Evolutionary conservation across 2,797 vertebrate species (phyloP).

Genomic region (Hippopotamyrus pictus): DNA sequence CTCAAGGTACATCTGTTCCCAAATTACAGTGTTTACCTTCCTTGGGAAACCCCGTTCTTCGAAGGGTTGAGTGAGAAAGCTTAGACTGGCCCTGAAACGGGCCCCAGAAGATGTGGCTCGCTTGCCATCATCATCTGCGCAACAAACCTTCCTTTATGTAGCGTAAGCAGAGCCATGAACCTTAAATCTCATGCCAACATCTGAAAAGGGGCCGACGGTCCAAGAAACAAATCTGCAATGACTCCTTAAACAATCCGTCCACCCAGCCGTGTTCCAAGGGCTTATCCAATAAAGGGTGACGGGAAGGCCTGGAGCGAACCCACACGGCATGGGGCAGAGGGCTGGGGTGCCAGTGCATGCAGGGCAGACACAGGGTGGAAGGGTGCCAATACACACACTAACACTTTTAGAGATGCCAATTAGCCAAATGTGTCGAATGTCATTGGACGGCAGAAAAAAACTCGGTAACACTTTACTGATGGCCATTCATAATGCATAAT

Average conservation of each 20-base stretch:
- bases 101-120: not conserved
- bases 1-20: not conserved
- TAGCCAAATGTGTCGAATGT: not conserved
- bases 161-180: not conserved
- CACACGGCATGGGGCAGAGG: not conserved
- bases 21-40: not conserved
- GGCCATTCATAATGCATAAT: not conserved
- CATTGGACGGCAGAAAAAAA: not conserved
- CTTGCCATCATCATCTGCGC: not conserved
- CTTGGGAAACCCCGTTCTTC: not conserved
- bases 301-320: not conserved
- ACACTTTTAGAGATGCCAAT: not conserved
- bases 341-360: not conserved
- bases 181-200: not conserved
- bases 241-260: not conserved
- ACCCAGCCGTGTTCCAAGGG: not conserved
- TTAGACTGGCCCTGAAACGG: not conserved
- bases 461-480: not conserved
- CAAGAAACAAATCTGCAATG: not conserved
- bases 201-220: not conserved
- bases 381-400: not conserved
- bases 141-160: slow-evolving; percentile 10
- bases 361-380: not conserved
- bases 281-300: not conserved
- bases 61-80: not conserved